Evolutionary conservation across 1,140 invertebrate species (phyloP), one percentile per base, ranked within the genome.

Genomic region (Brachionus rubens): DNA sequence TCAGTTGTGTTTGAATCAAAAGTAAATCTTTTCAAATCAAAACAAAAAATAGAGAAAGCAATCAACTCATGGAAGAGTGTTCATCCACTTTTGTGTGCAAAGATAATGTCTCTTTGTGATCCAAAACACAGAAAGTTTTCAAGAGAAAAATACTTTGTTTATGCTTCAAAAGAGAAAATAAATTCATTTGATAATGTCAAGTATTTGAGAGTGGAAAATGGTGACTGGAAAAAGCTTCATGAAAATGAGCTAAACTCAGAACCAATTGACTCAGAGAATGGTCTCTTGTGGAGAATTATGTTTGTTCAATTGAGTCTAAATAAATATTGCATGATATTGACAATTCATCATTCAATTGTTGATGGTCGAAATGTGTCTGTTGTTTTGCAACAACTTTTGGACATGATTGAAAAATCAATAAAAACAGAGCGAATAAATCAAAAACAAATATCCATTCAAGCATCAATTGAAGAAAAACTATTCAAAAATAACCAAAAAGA

Each of bases 81-180:
- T 3, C 54, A 59, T 59, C 54, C 54, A 59, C 30, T 59, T 36
- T 36, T 59, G 30, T 59, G 54, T 59, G 54, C 54, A 10, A 59
- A 59, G 36, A 59, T 59, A 33, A 33, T 16, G 16, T 33, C 33
- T 0, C 16, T 33, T n/a, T 36, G 6, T 33, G 54, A 59, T 36
- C n/a, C n/a, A 59, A 30, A 59, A 33, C 54, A 59, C 36, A n/a
- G 9, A 14, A 36, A 40, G 4, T 59, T 59, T 59, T 59, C 54
- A 5, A 14, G 54, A 19, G 30, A 59, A 21, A 59, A 30, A 41
- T 59, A 59, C 9, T 59, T 59, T 59, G 54, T 59, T 28, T 59
- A 59, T 59, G 54, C 54, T 33, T 59, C 54, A 5, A 59, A 19
- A 9, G 14, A 33, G 2, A 59, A 33, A 59, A 59, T 59, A 36